Conservation (phyloP, 2,797 vertebrate species). For the Periparus ater region DNA sequence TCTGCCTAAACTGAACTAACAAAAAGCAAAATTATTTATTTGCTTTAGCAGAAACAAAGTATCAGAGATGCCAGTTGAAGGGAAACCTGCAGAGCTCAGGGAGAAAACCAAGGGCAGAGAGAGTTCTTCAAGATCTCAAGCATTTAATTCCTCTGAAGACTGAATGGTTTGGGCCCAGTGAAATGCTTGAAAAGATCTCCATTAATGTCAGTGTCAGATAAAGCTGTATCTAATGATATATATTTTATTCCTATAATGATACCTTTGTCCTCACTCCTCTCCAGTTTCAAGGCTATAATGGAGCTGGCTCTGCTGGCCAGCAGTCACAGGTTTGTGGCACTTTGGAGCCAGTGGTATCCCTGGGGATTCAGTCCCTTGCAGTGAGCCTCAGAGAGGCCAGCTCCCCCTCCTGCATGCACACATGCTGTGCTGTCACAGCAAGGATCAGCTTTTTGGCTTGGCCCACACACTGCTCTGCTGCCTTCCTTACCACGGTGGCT, state of each 20-base stretch:
- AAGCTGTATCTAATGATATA: background rate
- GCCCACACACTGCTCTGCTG: background rate
- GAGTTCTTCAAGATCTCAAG: background rate
- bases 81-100: background rate
- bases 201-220: background rate
- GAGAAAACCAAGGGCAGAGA: background rate
- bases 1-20: background rate
- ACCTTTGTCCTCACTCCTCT: background rate
- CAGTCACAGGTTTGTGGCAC: background rate
- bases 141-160: background rate
- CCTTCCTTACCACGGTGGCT: background rate
- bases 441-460: background rate
- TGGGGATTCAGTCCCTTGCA: background rate
- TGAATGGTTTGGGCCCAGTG: background rate
- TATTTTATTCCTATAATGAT: background rate
- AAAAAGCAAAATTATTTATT: background rate
- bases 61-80: background rate
- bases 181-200: background rate
- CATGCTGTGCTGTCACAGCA: background rate
- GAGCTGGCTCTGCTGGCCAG: background rate
- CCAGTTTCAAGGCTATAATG: background rate
- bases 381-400: background rate
- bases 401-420: background rate
- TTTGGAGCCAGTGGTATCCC: background rate
- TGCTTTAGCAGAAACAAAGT: background rate